A percentile compares a stretch with the other conserved stretches of the same genome.
phyloP scores from a whole-genome alignment of 2,888 invertebrate genomes.

The Saturnia japonica region DNA sequence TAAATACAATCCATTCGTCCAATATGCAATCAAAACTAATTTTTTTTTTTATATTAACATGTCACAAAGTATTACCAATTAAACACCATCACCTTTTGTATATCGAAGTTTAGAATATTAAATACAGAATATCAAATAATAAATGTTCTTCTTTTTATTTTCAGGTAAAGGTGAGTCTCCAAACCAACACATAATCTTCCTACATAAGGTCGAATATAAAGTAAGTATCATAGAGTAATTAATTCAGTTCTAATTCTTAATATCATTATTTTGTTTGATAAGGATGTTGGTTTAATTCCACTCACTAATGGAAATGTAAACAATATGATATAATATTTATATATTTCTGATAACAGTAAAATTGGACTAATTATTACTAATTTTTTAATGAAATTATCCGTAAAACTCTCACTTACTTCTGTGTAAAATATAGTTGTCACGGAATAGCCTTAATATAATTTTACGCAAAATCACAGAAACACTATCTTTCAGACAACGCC shows the following conservation, averaged over 20 bases:
- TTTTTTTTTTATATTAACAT: background rate
- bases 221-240: constrained; percentile 3
- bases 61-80: background rate
- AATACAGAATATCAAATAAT: background rate
- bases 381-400: background rate
- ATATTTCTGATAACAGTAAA: background rate
- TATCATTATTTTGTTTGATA: background rate
- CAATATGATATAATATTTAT: constrained; percentile 30
- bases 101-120: background rate
- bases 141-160: constrained; percentile 35
- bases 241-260: constrained; percentile 5
- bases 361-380: background rate
- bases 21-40: background rate
- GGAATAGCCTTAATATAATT: background rate
- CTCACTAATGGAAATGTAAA: constrained; percentile 33
- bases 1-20: background rate
- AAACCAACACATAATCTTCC: constrained; percentile 19
- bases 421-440: background rate
- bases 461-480: background rate
- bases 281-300: constrained; percentile 1
- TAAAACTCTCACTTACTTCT: background rate
- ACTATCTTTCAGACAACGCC: too few relatives aligned
- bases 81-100: background rate
- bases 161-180: constrained; percentile 74
- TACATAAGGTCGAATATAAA: background rate